Percentiles rank a stretch among this genome's conserved stretches.
Evolutionary conservation across 2,888 invertebrate genomes (phyloP).

Genomic region (Matsumyia berberina): DNA sequence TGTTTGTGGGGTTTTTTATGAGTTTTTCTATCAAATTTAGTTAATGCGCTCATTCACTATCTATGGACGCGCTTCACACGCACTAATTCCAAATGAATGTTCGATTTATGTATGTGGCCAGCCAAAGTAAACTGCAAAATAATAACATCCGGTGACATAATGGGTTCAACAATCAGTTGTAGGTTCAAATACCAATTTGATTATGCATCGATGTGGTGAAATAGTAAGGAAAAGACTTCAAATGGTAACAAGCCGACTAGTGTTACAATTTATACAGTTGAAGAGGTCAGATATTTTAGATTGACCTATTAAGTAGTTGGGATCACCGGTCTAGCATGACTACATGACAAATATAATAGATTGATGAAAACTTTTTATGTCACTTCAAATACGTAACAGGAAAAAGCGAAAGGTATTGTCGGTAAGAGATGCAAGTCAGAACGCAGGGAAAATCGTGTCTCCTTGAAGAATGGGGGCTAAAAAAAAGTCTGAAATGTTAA

Average conservation of each 20-base stretch:
- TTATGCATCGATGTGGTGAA: not conserved
- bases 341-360: not conserved
- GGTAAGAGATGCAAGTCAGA: too few species aligned
- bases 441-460: too few species aligned
- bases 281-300: not conserved
- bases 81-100: conserved; percentile 22
- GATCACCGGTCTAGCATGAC: not conserved
- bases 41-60: conserved; percentile 17
- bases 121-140: conserved; percentile 12
- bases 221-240: not conserved
- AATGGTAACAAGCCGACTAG: too few species aligned
- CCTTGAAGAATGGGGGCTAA: too few species aligned
- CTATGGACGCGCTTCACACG: conserved; percentile 12
- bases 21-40: not conserved
- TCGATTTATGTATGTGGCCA: conserved; percentile 13
- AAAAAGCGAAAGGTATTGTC: too few species aligned
- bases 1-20: not conserved
- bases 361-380: not conserved
- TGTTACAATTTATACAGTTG: not conserved
- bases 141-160: conserved; percentile 18
- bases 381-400: too few species aligned
- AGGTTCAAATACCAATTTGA: conserved; percentile 1
- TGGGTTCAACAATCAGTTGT: conserved; percentile 1
- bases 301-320: conserved; percentile 1
- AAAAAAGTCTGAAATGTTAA: too few species aligned